phyloP scores from a whole-genome alignment of 2,888 invertebrate genomes.

The Theristus sp. region DNA sequence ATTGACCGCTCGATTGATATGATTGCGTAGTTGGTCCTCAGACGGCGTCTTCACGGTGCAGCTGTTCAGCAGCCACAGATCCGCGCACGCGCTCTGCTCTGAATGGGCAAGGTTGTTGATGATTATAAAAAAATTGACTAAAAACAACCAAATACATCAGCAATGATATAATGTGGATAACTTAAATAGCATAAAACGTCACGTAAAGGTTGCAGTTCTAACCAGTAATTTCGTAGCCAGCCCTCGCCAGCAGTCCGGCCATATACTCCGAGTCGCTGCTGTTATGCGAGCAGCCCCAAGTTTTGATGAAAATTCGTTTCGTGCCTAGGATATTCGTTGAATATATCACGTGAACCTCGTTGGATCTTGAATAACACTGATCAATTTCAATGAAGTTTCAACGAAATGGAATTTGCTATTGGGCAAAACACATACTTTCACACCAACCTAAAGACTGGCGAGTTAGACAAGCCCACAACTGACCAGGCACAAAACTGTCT shows the following conservation, averaged over 20 bases:
- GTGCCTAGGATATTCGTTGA: slow-evolving; percentile 47
- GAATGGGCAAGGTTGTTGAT: too few relatives aligned
- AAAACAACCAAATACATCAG: too few relatives aligned
- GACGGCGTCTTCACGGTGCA: slow-evolving; percentile 96
- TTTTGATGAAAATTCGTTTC: slow-evolving; percentile 59
- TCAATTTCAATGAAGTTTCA: too few relatives aligned
- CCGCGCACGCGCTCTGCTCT: too few relatives aligned
- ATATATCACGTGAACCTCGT: too few relatives aligned
- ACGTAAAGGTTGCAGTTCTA: background rate
- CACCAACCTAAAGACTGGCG: too few relatives aligned
- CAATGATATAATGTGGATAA: too few relatives aligned
- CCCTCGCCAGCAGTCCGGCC: slow-evolving; percentile 75
- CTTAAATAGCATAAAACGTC: too few relatives aligned
- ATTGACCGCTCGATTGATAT: slow-evolving; percentile 38
- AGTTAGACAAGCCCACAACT: background rate
- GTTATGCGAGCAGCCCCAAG: slow-evolving; percentile 96
- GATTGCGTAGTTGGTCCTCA: slow-evolving; percentile 79
- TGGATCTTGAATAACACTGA: too few relatives aligned
- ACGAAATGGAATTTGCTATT: too few relatives aligned
- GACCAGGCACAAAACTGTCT: background rate
- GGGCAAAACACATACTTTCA: too few relatives aligned
- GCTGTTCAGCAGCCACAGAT: slow-evolving; percentile 85
- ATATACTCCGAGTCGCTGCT: slow-evolving; percentile 95
- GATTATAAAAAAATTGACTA: too few relatives aligned
- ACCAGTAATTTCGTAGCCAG: slow-evolving; percentile 62